phyloP scores from a whole-genome alignment of 2,888 invertebrate genomes.

The Drosophila testacea region DNA sequence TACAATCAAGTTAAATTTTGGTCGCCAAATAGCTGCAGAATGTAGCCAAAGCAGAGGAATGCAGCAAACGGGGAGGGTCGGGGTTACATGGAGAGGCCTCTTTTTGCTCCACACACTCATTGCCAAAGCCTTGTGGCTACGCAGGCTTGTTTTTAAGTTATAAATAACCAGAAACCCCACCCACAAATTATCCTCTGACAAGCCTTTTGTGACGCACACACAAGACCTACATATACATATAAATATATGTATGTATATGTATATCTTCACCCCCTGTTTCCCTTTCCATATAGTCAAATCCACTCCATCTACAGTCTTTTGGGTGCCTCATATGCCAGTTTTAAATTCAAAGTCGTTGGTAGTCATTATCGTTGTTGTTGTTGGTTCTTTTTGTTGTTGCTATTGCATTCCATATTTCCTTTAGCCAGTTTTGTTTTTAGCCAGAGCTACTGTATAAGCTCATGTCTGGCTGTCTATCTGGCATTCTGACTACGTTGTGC shows the following conservation, averaged over 20 bases:
- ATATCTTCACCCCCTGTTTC: background rate
- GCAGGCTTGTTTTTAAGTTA: conserved; percentile 45
- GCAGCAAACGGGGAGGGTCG: background rate
- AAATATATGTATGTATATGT: no score
- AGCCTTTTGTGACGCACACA: conserved; percentile 46
- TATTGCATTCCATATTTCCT: conserved; percentile 51
- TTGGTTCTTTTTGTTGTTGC: conserved; percentile 10
- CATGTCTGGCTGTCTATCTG: conserved; percentile 5
- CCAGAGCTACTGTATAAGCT: conserved; percentile 32
- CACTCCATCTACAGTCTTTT: conserved; percentile 10
- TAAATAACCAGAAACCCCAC: conserved; percentile 50
- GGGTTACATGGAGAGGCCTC: conserved; percentile 10
- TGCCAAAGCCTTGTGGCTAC: conserved; percentile 25
- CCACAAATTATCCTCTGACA: conserved; percentile 52
- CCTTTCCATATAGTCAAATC: background rate
- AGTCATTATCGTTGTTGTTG: conserved; percentile 6
- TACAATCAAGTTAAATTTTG: conserved; percentile 37
- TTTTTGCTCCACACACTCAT: background rate
- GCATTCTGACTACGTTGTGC: conserved; percentile 19
- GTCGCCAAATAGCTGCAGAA: conserved; percentile 29
- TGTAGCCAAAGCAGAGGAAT: background rate
- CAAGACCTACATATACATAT: background rate
- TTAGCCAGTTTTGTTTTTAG: conserved; percentile 38
- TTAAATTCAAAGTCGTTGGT: conserved; percentile 38
- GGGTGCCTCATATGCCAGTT: conserved; percentile 31